Conservation (phyloP, 2,888 invertebrate species). For the Oscheius sp. region DNA sequence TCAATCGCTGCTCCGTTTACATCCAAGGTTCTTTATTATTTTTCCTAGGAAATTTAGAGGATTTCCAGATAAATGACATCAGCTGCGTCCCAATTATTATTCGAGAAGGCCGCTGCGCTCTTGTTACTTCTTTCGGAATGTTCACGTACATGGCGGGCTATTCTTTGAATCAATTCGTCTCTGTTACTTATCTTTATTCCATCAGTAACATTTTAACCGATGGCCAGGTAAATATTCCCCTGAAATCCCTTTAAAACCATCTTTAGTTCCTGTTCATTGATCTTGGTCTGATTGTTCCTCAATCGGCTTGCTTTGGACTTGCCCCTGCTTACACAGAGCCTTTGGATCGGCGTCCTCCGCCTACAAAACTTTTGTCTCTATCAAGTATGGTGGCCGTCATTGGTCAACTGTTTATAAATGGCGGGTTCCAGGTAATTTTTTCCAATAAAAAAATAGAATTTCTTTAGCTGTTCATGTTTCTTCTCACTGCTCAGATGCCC, state of each 20-base stretch:
- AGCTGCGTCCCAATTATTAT: conserved; percentile 72
- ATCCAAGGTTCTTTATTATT: conserved; percentile 77
- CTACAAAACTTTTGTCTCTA: conserved; percentile 78
- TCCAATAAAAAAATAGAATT: neutral
- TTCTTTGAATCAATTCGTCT: conserved; percentile 82
- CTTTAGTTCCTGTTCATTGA: conserved; percentile 77
- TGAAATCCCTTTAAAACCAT: neutral
- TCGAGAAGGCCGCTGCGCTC: conserved; percentile 83
- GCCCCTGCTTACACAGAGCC: conserved; percentile 67
- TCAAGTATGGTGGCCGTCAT: conserved; percentile 81
- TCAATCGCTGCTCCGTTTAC: conserved; percentile 79
- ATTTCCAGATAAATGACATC: conserved; percentile 62
- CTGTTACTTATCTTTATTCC: conserved; percentile 77
- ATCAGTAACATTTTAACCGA: conserved; percentile 72
- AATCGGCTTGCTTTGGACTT: conserved; percentile 74
- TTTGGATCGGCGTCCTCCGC: conserved; percentile 65
- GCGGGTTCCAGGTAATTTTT: conserved; percentile 78
- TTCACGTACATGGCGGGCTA: conserved; percentile 99
- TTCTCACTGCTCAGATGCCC: conserved; percentile 63
- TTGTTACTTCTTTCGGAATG: conserved; percentile 94
- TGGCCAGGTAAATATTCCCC: conserved; percentile 56
- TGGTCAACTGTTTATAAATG: conserved; percentile 80
- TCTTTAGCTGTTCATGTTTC: conserved; percentile 66
- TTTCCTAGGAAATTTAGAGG: too few relatives aligned
- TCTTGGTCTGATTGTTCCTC: conserved; percentile 76